These are phyloP conservation scores for Tetranychus truncatus DNA, from an alignment of 2,888 invertebrate genomes.

Conservation along the genomic window DNA sequence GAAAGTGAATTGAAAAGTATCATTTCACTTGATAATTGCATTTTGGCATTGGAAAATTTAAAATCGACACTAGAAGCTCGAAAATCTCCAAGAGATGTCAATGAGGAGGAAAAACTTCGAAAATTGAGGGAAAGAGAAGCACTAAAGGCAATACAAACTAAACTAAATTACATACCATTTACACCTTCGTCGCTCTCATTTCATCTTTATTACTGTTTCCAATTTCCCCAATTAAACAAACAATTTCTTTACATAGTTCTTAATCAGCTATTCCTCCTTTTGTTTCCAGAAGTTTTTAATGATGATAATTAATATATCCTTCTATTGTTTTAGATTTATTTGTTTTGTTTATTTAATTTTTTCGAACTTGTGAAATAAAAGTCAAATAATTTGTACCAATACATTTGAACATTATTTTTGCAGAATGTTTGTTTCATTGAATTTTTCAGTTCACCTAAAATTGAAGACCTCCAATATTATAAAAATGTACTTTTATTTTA, in stretches of 20 bases:
- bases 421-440: too few species aligned
- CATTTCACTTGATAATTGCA: conserved; percentile 1
- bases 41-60: not conserved
- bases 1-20: not conserved
- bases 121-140: not conserved
- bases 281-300: conserved; percentile 16
- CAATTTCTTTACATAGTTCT: conserved; percentile 18
- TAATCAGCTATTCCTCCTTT: conserved; percentile 12
- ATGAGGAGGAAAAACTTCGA: not conserved
- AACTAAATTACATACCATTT: conserved; percentile 7
- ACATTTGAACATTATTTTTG: too few species aligned
- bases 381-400: too few species aligned
- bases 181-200: conserved; percentile 7
- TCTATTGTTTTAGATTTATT: too few species aligned
- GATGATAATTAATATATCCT: too few species aligned
- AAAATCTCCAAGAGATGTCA: not conserved
- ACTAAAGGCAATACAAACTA: not conserved
- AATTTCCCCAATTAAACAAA: conserved; percentile 17
- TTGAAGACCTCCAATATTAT: too few species aligned
- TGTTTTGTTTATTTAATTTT: too few species aligned
- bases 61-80: not conserved
- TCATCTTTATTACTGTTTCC: conserved; percentile 17
- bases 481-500: too few species aligned
- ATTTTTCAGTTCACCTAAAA: too few species aligned
- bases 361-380: too few species aligned